Percentiles rank a stretch among this genome's conserved stretches.
These are phyloP conservation scores for Danionella dracula DNA, from an alignment of 2,797 vertebrate species.

Conservation along the genomic window DNA sequence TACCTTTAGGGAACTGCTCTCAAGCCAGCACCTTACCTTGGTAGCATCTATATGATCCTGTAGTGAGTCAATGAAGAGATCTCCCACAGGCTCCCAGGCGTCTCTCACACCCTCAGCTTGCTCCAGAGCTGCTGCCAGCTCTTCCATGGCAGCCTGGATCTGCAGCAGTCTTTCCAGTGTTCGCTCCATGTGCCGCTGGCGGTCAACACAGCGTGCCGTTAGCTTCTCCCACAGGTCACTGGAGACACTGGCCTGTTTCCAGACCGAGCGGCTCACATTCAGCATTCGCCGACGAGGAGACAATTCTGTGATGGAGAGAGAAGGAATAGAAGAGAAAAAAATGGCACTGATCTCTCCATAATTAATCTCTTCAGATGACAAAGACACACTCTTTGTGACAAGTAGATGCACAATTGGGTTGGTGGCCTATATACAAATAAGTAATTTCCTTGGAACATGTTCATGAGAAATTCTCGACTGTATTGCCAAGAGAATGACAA, in stretches of 20 bases:
- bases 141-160: conserved; percentile 88
- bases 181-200: conserved; percentile 88
- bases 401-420: conserved; percentile 43
- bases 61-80: conserved; percentile 95
- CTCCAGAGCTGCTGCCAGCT: conserved; percentile 77
- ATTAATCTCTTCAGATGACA: conserved; percentile 59
- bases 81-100: conserved; percentile 94
- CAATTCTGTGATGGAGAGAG: conserved; percentile 65
- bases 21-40: too few relatives aligned
- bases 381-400: conserved; percentile 44
- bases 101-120: conserved; percentile 86
- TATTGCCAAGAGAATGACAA: neutral
- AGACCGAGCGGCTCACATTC: conserved; percentile 91
- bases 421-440: neutral
- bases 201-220: conserved; percentile 88
- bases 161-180: conserved; percentile 90
- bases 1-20: too few relatives aligned
- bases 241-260: conserved; percentile 94
- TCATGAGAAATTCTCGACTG: neutral
- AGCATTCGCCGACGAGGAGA: conserved; percentile 85
- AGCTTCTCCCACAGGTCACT: conserved; percentile 97
- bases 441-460: neutral
- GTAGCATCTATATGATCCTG: conserved; percentile 94
- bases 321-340: neutral
- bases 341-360: conserved; percentile 41